phyloP scores from a whole-genome alignment of 2,888 invertebrate genomes.

The Coleophora deauratella region DNA sequence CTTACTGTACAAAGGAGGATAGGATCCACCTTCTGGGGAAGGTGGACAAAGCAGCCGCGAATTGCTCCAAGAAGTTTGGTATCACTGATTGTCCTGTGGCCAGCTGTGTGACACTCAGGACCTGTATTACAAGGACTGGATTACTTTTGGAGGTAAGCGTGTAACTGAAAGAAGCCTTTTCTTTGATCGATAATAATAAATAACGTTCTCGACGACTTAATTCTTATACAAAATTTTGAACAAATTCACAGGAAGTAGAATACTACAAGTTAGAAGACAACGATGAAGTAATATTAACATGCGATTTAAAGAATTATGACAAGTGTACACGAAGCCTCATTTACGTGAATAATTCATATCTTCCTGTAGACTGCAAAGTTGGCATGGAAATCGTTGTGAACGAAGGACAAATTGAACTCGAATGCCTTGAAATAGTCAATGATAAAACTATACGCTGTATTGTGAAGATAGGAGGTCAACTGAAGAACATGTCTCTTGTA shows the following conservation, averaged over 20 bases:
- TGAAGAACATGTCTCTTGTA: constrained; percentile 23
- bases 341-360: constrained; percentile 31
- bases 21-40: constrained; percentile 39
- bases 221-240: no score
- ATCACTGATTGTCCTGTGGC: constrained; percentile 79
- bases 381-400: constrained; percentile 29
- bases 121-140: constrained; percentile 87
- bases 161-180: neutral
- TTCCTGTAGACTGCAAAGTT: constrained; percentile 24
- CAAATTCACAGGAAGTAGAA: constrained; percentile 17
- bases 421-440: constrained; percentile 21
- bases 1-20: constrained; percentile 31
- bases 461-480: constrained; percentile 28
- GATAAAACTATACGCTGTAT: constrained; percentile 22
- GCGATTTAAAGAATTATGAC: constrained; percentile 20
- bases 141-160: constrained; percentile 27
- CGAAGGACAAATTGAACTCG: constrained; percentile 27
- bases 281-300: constrained; percentile 23
- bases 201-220: no score
- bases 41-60: constrained; percentile 44
- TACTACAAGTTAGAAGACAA: constrained; percentile 19
- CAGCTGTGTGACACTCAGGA: constrained; percentile 88
- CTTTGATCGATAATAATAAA: no score
- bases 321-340: constrained; percentile 29
- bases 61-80: constrained; percentile 68